Evolutionary conservation across 2,888 invertebrate species (phyloP), one percentile per base, ranked within the genome.

Genomic region (Lissocephala sabroskyi): DNA sequence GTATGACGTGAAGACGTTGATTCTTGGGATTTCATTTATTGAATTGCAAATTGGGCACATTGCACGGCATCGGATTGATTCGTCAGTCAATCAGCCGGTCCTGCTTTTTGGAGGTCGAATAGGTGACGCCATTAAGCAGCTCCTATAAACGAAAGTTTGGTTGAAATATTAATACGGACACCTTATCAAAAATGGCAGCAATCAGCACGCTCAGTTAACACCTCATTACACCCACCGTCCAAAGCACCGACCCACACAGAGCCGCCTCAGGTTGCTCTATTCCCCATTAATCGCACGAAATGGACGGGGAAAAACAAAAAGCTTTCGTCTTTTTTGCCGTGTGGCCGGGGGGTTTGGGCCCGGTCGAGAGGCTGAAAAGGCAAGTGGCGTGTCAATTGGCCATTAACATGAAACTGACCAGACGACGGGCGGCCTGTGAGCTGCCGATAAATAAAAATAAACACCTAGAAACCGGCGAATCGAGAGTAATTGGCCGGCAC

Each of bases 381-480:
- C 66, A 77, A 71, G 75, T 71, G 78, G 75, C 71, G 71, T 71
- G 78, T 71, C 71, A 71, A 71, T 71, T 77, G 71, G 58, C 71
- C 71, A 77, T 77, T 71, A 77, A 77, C 71, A 61, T 73, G 74
- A 36, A 35, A 36, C 42, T 23, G 32, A n/a, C 32, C 32, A 32
- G n/a, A 6, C 39, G 19, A 6, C 39, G 17, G 57, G 13, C 35
- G 48, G 52, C 28, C 42, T 39, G 41, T 36, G 32, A 18, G 51
- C 40, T 33, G 26, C 53, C 76, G 56, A 76, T 68, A 76, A 73
- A 76, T 60, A 62, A 55, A 55, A 65, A 51, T 52, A 58, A 47
- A 49, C 56, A 50, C 42, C 52, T 53, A 45, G 49, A 13, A 35
- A 13, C 16, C 16, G 16, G 35, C 10, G 35, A 23, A 7, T 23